These are phyloP conservation scores for Synchiropus splendidus DNA, from an alignment of 2,113 vertebrate species.

Conservation along the genomic window DNA sequence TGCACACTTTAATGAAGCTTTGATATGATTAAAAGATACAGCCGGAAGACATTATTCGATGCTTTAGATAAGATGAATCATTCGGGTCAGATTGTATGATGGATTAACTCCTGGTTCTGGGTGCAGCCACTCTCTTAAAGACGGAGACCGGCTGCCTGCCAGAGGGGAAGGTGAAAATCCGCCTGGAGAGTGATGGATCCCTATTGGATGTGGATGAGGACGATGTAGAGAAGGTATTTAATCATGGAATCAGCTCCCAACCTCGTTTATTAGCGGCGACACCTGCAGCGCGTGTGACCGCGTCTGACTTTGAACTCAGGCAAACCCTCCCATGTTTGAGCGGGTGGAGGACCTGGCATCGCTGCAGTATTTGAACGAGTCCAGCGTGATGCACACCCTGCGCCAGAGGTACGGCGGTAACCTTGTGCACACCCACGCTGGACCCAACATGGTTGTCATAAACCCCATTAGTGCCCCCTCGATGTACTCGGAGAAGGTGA, in stretches of 20 bases:
- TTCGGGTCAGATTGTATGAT: slow-evolving; percentile 16
- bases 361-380: slow-evolving; percentile 91
- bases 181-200: slow-evolving; percentile 83
- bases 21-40: slow-evolving; percentile 13
- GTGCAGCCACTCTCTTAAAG: slow-evolving; percentile 82
- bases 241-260: slow-evolving; percentile 34
- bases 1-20: slow-evolving; percentile 23
- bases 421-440: slow-evolving; percentile 86
- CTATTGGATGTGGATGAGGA: slow-evolving; percentile 95
- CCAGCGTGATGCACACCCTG: slow-evolving; percentile 84
- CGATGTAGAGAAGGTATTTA: slow-evolving; percentile 88
- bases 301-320: slow-evolving; percentile 63
- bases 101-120: slow-evolving; percentile 20
- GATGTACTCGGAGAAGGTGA: slow-evolving; percentile 96
- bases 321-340: slow-evolving; percentile 82
- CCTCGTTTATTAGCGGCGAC: slow-evolving; percentile 26
- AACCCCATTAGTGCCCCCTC: slow-evolving; percentile 88
- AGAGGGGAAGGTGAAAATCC: slow-evolving; percentile 89
- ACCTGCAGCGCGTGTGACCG: slow-evolving; percentile 5
- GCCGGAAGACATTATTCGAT: slow-evolving; percentile 10
- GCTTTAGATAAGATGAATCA: slow-evolving; percentile 14
- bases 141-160: slow-evolving; percentile 71
- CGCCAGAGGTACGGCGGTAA: slow-evolving; percentile 85
- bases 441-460: slow-evolving; percentile 83
- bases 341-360: slow-evolving; percentile 86